Percentiles rank a stretch among this genome's conserved stretches.
Evolutionary conservation across 2,797 vertebrate species (phyloP).

Genomic region (Apogon hyalosoma): DNA sequence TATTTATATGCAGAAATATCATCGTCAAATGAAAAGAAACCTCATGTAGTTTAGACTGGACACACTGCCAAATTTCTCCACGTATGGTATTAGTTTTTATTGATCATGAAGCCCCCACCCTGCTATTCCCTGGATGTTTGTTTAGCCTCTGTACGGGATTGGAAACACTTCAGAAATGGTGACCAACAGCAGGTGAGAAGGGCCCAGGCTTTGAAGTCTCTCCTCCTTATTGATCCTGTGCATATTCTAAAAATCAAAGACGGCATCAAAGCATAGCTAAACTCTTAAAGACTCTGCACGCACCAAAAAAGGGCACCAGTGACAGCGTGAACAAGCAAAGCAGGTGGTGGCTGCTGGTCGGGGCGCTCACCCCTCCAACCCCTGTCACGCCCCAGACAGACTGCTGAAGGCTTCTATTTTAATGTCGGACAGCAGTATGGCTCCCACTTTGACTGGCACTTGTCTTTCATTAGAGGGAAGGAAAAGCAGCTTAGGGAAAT

Average conservation of each 20-base stretch:
- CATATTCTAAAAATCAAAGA: conserved; percentile 90
- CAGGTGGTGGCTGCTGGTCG: conserved; percentile 82
- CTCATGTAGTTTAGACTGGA: conserved; percentile 47
- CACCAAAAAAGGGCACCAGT: conserved; percentile 80
- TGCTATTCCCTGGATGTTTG: conserved; percentile 71
- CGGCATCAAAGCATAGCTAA: conserved; percentile 86
- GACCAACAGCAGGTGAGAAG: conserved; percentile 90
- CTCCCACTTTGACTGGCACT: conserved; percentile 73
- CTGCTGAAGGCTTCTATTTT: conserved; percentile 75
- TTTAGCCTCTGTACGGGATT: conserved; percentile 77
- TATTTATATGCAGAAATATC: conserved; percentile 33
- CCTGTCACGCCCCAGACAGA: conserved; percentile 64
- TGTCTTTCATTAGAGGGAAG: conserved; percentile 66
- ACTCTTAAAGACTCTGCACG: conserved; percentile 83
- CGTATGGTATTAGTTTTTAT: conserved; percentile 62
- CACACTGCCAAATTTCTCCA: conserved; percentile 50
- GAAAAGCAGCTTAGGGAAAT: conserved; percentile 63
- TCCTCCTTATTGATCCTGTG: conserved; percentile 85
- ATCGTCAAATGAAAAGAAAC: conserved; percentile 27
- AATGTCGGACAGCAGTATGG: conserved; percentile 66
- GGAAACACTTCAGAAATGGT: conserved; percentile 88
- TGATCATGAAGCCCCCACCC: conserved; percentile 63
- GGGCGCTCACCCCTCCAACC: conserved; percentile 68
- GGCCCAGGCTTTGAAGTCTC: conserved; percentile 87
- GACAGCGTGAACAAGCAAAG: conserved; percentile 87